These are phyloP conservation scores for Aradophagus sp. DNA, from an alignment of 1,140 invertebrate genomes.

Conservation along the genomic window DNA sequence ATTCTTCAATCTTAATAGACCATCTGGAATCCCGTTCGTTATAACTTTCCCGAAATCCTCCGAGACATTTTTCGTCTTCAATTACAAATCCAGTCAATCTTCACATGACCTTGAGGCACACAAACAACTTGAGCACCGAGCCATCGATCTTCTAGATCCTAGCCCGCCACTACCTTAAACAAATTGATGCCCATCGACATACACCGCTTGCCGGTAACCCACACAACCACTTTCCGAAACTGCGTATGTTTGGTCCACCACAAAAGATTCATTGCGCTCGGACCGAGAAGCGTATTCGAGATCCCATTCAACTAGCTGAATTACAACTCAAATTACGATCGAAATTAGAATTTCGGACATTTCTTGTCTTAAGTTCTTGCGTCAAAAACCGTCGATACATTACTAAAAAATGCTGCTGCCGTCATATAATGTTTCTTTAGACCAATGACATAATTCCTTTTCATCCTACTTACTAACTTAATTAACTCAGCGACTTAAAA, in stretches of 20 bases:
- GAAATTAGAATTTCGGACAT: no score
- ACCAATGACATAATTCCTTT: no score
- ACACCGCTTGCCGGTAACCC: slow-evolving; percentile 5
- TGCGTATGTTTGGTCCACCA: slow-evolving; percentile 5
- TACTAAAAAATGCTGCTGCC: no score
- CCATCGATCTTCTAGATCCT: slow-evolving; percentile 1
- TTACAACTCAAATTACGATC: no score
- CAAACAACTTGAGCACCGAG: slow-evolving; percentile 1
- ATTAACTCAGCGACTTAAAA: no score
- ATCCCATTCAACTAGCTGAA: slow-evolving; percentile 6
- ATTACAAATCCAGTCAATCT: slow-evolving; percentile 5
- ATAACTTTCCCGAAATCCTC: no score
- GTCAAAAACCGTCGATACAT: no score
- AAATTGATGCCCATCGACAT: slow-evolving; percentile 7
- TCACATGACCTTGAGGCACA: slow-evolving; percentile 4
- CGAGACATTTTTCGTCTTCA: background rate
- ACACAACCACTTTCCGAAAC: slow-evolving; percentile 19
- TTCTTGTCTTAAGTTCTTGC: no score
- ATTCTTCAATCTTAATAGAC: no score
- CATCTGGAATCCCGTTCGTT: no score
- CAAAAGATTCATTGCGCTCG: slow-evolving; percentile 20
- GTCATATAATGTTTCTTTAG: no score
- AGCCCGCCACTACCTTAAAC: background rate
- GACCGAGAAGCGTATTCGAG: slow-evolving; percentile 9
- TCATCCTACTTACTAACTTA: no score